Conservation (phyloP, 2,888 invertebrate genomes). For the Gryllus longicercus region DNA sequence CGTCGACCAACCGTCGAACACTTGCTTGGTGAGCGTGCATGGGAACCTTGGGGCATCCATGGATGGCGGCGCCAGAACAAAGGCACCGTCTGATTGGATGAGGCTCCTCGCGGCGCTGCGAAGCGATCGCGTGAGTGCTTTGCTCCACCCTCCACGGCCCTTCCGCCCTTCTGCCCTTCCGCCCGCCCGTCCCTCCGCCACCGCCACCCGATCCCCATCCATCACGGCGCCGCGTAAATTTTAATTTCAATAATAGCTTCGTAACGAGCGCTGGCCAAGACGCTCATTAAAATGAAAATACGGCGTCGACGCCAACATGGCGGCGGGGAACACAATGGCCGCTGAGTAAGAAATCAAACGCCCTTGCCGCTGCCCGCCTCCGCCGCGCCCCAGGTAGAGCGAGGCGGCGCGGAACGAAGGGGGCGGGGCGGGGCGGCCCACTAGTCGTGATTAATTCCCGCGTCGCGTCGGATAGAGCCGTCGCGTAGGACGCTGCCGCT, state of each 20-base stretch:
- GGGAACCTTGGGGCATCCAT: no score
- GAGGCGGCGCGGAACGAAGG: not conserved
- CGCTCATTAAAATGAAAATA: conserved; percentile 17
- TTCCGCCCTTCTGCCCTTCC: not conserved
- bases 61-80: no score
- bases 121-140: not conserved
- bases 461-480: not conserved
- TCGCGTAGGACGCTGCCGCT: not conserved
- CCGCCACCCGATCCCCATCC: not conserved
- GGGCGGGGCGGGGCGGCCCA: not conserved
- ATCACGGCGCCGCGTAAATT: conserved; percentile 1
- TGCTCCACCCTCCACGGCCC: not conserved
- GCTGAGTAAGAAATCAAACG: conserved; percentile 17
- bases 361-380: not conserved
- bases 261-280: not conserved
- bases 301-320: not conserved
- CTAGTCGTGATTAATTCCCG: not conserved
- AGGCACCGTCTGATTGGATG: not conserved
- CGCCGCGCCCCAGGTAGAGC: not conserved
- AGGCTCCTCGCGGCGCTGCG: not conserved
- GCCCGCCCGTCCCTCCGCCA: not conserved
- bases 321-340: not conserved
- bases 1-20: no score
- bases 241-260: conserved; percentile 8
- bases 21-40: no score